Conservation (phyloP, 2,888 invertebrate genomes). For the Dryomyza anilis region DNA sequence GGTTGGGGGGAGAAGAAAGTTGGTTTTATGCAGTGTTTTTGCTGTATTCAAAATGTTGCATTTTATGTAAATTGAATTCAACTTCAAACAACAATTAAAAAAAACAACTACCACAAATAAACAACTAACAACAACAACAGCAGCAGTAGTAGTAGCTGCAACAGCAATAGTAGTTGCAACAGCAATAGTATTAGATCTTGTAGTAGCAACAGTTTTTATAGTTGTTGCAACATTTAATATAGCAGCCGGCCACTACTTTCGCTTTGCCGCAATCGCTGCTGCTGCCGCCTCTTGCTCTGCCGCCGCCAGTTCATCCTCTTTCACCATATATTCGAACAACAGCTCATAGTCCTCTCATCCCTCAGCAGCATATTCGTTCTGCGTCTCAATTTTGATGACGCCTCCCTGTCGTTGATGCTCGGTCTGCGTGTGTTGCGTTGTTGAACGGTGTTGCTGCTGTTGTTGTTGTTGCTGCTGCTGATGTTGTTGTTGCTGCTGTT, state of each 20-base stretch:
- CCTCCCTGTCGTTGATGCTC: constrained; percentile 25
- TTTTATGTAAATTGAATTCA: constrained; percentile 31
- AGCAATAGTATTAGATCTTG: too few relatives aligned
- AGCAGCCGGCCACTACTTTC: constrained; percentile 14
- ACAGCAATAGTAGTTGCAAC: too few relatives aligned
- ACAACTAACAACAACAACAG: constrained; percentile 52
- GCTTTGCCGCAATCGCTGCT: constrained; percentile 21
- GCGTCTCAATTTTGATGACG: constrained; percentile 21
- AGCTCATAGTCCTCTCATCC: constrained; percentile 54
- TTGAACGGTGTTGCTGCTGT: constrained; percentile 23
- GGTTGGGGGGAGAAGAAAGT: too few relatives aligned
- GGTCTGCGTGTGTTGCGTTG: constrained; percentile 30
- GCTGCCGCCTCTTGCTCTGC: constrained; percentile 26
- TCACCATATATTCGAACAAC: constrained; percentile 52
- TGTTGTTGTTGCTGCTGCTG: constrained; percentile 28
- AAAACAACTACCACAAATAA: constrained; percentile 53
- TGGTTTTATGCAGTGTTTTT: constrained; percentile 30
- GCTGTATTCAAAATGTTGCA: constrained; percentile 26
- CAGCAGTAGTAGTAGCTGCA: constrained; percentile 25
- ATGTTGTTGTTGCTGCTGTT: constrained; percentile 35
- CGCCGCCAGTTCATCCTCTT: constrained; percentile 42
- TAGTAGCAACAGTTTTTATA: too few relatives aligned
- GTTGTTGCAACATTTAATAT: too few relatives aligned
- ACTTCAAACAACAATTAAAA: too few relatives aligned
- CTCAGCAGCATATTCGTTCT: constrained; percentile 35